Conservation (phyloP, 2,888 invertebrate genomes). For the Mantis religiosa region DNA sequence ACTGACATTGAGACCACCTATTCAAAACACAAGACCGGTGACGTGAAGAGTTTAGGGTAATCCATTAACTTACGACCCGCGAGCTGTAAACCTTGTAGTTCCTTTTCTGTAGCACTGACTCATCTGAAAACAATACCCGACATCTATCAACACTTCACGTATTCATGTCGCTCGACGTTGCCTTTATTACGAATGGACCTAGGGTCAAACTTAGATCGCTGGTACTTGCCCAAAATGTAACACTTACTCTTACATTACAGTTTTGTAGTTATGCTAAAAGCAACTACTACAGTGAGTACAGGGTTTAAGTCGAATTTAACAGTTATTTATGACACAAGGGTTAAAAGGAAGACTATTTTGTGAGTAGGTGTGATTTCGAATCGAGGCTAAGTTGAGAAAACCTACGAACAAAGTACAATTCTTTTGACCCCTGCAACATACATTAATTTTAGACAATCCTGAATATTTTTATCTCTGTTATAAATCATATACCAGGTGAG, state of each 20-base stretch:
- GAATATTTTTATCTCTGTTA: no score
- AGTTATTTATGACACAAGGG: no score
- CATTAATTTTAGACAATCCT: no score
- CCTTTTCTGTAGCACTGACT: background rate
- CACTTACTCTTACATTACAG: background rate
- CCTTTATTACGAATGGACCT: background rate
- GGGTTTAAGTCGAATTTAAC: no score
- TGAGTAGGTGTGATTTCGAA: no score
- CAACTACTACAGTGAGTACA: no score
- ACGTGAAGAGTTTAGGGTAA: background rate
- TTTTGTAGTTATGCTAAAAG: no score
- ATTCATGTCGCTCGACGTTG: background rate
- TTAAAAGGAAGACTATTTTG: no score
- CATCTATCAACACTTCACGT: background rate
- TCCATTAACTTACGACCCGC: background rate
- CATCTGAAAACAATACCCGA: background rate
- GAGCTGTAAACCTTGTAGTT: background rate
- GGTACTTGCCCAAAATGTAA: background rate
- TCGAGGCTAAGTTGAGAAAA: no score
- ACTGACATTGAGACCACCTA: background rate
- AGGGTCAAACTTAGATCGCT: background rate
- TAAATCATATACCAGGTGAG: no score
- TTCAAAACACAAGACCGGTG: background rate
- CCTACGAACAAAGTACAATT: no score
- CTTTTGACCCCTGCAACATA: no score